Conservation (phyloP, 92 coral and sea anemone genomes). For the Paramuricea clavata region DNA sequence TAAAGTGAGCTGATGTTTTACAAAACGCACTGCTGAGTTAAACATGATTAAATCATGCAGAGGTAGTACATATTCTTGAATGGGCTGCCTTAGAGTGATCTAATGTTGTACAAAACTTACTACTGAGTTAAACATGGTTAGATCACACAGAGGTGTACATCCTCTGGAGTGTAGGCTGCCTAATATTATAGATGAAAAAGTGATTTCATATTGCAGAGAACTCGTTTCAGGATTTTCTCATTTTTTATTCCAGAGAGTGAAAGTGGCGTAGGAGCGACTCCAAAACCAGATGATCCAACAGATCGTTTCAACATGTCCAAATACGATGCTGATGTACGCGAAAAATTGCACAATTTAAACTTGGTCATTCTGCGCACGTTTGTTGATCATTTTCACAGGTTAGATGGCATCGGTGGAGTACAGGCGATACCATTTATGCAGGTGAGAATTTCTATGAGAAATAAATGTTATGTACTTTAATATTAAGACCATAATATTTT, state of each 20-base stretch:
- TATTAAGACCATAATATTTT: too few relatives aligned
- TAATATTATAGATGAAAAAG: too few relatives aligned
- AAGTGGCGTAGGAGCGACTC: conserved; percentile 65
- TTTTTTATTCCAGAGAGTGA: conserved; percentile 46
- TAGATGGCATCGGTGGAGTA: conserved; percentile 88
- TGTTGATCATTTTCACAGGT: conserved; percentile 79
- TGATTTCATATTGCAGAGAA: too few relatives aligned
- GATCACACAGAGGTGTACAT: not conserved
- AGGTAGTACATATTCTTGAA: too few relatives aligned
- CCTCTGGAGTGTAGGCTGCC: too few relatives aligned
- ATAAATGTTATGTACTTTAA: too few relatives aligned
- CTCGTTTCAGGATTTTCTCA: not conserved
- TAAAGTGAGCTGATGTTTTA: too few relatives aligned
- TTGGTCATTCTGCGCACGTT: conserved; percentile 81
- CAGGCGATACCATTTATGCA: conserved; percentile 98
- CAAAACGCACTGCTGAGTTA: too few relatives aligned
- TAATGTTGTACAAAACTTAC: too few relatives aligned
- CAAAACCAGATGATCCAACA: conserved; percentile 79
- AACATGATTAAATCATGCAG: too few relatives aligned
- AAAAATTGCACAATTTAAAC: conserved; percentile 81
- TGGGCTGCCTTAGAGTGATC: too few relatives aligned
- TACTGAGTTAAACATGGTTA: too few relatives aligned
- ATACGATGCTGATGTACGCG: conserved; percentile 71
- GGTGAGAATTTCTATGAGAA: conserved; percentile 52
- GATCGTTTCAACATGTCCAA: conserved; percentile 69